These are phyloP conservation scores for Trogon melanurus DNA, from an alignment of 2,113 vertebrate species.

Conservation along the genomic window DNA sequence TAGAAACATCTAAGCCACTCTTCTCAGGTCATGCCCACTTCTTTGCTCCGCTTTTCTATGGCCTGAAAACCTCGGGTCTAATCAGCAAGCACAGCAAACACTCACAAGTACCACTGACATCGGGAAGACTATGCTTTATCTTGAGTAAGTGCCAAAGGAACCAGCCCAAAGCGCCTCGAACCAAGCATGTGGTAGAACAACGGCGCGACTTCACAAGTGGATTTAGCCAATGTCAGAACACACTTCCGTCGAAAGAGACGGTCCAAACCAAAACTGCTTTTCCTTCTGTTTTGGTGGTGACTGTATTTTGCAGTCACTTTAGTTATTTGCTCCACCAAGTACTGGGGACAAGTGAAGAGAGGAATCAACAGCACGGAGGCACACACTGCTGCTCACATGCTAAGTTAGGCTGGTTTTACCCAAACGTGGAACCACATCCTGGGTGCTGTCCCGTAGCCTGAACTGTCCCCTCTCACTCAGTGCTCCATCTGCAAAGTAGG, in stretches of 20 bases:
- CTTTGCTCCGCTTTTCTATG: neutral
- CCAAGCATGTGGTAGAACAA: fast-evolving
- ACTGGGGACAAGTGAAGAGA: neutral
- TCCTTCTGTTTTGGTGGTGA: neutral
- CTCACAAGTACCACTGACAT: neutral
- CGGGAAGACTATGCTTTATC: neutral
- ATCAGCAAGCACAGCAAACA: neutral
- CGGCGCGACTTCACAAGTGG: neutral
- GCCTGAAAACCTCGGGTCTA: neutral
- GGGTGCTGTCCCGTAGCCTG: neutral
- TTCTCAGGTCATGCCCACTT: fast-evolving
- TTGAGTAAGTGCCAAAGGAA: neutral
- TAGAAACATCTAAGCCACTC: neutral
- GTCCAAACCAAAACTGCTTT: fast-evolving
- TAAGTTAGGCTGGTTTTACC: neutral
- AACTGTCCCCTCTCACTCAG: neutral
- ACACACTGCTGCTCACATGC: neutral
- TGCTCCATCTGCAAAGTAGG: neutral
- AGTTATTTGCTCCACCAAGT: neutral
- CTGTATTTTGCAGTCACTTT: neutral
- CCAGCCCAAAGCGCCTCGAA: neutral
- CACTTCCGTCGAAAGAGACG: neutral
- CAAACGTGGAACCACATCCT: neutral
- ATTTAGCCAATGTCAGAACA: neutral
- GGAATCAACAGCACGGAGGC: neutral